Conservation (phyloP, 2,113 vertebrate species). For the Alligator mississippiensis region DNA sequence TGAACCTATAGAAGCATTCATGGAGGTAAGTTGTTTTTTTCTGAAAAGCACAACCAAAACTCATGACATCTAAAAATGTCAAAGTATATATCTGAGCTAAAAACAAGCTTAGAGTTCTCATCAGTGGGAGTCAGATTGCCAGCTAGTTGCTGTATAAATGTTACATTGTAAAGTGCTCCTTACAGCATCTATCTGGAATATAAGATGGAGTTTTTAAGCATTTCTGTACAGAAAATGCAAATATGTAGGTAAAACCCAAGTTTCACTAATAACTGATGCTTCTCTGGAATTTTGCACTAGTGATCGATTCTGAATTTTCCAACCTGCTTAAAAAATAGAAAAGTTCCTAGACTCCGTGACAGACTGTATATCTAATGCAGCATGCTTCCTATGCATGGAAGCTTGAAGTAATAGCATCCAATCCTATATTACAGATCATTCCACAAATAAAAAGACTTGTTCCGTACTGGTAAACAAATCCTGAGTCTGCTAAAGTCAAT, state of each 20-base stretch:
- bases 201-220: not conserved
- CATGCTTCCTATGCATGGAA: not conserved
- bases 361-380: not conserved
- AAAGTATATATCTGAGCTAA: not conserved
- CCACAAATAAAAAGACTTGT: not conserved
- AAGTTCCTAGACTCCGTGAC: not conserved
- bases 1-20: not conserved
- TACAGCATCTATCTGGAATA: fast-evolving
- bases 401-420: not conserved
- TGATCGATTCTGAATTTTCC: not conserved
- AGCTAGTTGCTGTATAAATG: not conserved
- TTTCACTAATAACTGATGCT: not conserved
- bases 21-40: not conserved
- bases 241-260: not conserved
- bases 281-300: fast-evolving
- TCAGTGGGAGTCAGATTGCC: not conserved
- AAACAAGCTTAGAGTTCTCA: not conserved
- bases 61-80: not conserved
- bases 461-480: not conserved
- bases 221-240: not conserved
- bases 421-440: not conserved
- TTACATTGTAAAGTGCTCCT: not conserved
- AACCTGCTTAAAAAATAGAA: not conserved
- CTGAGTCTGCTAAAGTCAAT: not conserved
- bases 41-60: not conserved